Evolutionary conservation across 2,888 invertebrate species (phyloP), one percentile per base, ranked within the genome.

Genomic region (Drosophila sordidula): DNA sequence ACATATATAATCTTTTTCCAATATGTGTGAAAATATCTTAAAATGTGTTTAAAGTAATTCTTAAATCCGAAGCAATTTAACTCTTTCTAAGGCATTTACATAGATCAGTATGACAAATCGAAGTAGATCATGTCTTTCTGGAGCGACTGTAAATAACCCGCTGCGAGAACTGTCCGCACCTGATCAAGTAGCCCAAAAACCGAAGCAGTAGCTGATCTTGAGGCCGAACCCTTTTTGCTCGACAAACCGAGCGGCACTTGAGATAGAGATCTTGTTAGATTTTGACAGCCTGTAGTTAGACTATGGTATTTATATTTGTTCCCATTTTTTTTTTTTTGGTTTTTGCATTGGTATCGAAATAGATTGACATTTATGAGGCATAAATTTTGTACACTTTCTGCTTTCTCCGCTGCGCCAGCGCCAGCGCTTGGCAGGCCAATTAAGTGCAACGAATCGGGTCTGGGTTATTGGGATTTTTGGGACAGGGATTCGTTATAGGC

Each of bases 351-450:
- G 34, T 39, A 56, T 46, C 55, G 64, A 50, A 49, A 63, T 54
- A 41, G 62, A 69, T 68, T 85, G 83, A 88, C 83, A 88, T 86
- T 84, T 84, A 88, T 88, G 83, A 72, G 66, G 69, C 88, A 84
- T 84, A 86, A 77, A 84, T 84, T 86, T 77, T 38, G 52, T 62
- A 45, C 47, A 72, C 80, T 83, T 86, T 86, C 85, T 68, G 65
- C 76, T 70, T 50, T 51, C 69, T 57, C 57, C 46, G 38, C 66
- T 4, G 22, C 22, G 22, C 22, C 22, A 22, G 22, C 22, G 22
- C 22, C 29, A 29, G 34, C 34, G 34, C 34, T 12, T 54, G 52
- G 36, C 64, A 56, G 73, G 67, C 87, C 87, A 84, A 84, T 84
- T 84, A 84, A 88, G 83, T 88, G 89, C 86, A 70, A 70, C 83